phyloP scores from a whole-genome alignment of 2,113 vertebrate genomes.

The Orthonyx spaldingii region DNA sequence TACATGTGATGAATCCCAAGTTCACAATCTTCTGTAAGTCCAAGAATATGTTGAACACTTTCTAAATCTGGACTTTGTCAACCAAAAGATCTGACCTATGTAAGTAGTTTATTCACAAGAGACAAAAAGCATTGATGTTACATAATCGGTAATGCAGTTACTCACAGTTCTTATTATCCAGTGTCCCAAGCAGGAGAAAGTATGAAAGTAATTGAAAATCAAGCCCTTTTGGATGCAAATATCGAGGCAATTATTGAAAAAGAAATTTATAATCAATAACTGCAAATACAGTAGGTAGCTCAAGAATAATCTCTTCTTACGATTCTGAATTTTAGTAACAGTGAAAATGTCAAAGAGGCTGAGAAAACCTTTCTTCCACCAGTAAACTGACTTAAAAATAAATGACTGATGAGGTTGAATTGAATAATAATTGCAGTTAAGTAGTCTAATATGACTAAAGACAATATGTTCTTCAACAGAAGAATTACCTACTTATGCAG shows the following conservation, averaged over 20 bases:
- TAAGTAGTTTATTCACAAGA: neutral
- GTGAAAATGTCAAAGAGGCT: neutral
- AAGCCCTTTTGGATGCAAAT: neutral
- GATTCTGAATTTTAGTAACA: neutral
- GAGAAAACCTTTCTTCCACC: neutral
- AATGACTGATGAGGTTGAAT: neutral
- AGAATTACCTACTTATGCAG: neutral
- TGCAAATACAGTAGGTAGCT: neutral
- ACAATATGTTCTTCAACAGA: neutral
- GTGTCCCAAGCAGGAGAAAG: neutral
- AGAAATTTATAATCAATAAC: neutral
- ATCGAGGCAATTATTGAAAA: neutral
- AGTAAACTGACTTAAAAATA: neutral
- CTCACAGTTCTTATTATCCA: neutral
- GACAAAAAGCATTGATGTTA: neutral
- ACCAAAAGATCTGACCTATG: neutral
- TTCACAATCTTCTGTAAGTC: neutral
- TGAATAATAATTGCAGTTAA: conserved; percentile 7
- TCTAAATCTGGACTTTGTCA: neutral
- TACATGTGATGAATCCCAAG: neutral
- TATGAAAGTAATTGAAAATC: neutral
- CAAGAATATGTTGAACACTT: neutral
- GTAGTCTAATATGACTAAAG: neutral
- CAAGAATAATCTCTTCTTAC: neutral
- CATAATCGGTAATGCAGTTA: neutral